These are phyloP conservation scores for Brachionus angularis DNA, from an alignment of 1,140 invertebrate genomes.

Conservation along the genomic window DNA sequence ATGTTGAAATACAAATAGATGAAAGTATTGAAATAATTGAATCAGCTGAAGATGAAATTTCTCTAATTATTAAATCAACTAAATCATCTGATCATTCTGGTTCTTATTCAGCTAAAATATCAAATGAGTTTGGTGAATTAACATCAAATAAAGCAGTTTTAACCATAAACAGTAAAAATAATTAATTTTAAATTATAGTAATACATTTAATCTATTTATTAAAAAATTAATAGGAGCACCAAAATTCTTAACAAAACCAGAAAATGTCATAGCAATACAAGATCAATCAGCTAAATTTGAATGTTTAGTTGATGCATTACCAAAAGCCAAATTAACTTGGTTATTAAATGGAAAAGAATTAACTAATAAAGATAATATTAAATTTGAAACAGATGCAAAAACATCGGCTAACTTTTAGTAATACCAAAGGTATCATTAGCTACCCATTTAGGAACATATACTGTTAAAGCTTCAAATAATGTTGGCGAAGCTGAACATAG, in stretches of 20 bases:
- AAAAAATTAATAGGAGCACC: not conserved
- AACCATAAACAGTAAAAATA: constrained; percentile 22
- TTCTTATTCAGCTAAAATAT: constrained; percentile 39
- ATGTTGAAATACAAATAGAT: constrained; percentile 2
- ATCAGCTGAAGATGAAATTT: not conserved
- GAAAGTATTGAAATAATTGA: not conserved
- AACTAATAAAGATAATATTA: not conserved
- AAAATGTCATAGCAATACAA: not conserved
- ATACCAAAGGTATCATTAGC: not conserved
- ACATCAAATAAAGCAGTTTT: not conserved
- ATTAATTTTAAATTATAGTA: not conserved
- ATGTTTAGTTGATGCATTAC: not conserved
- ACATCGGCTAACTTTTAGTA: not conserved
- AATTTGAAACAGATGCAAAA: not conserved
- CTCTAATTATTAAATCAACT: too few relatives aligned
- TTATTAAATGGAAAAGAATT: not conserved
- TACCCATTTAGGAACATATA: not conserved
- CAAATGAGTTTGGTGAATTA: not conserved
- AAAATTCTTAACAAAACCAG: not conserved
- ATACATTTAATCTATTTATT: too few relatives aligned
- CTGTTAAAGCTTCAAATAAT: not conserved
- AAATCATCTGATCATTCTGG: not conserved
- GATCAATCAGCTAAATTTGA: not conserved
- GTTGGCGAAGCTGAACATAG: not conserved
- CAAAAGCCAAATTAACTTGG: not conserved